Percentiles rank a stretch among this genome's conserved stretches.
Conservation (phyloP, 2,797 vertebrate species). For the Xerus rutilus region DNA sequence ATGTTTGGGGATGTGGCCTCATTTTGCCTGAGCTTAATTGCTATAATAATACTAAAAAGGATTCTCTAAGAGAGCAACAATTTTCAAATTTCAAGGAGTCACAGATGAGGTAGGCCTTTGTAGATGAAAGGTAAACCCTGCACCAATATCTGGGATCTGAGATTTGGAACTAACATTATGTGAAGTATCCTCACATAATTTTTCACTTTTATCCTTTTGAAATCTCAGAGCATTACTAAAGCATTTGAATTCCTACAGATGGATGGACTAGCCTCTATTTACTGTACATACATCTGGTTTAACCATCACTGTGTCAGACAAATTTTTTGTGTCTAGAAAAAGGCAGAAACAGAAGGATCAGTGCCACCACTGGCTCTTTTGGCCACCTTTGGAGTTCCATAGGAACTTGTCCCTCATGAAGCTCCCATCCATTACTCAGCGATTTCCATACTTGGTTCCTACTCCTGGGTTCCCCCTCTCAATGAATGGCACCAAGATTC, state of each 20-base stretch:
- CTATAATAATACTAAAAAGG: conserved; percentile 42
- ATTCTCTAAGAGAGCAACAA: conserved; percentile 41
- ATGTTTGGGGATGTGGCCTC: neutral
- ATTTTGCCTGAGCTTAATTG: conserved; percentile 59
- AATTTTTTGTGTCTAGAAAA: no score
- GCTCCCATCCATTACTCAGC: neutral
- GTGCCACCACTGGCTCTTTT: neutral
- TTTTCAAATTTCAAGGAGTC: conserved; percentile 58
- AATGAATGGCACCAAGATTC: neutral
- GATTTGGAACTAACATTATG: neutral
- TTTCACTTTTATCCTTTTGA: conserved; percentile 65
- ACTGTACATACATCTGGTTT: neutral
- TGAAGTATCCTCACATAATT: conserved; percentile 13
- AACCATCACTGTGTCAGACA: neutral
- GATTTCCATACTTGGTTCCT: conserved; percentile 16
- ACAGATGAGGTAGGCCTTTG: conserved; percentile 46
- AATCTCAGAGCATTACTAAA: conserved; percentile 5
- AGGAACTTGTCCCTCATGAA: neutral
- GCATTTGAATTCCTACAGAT: conserved; percentile 33
- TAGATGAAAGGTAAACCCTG: conserved; percentile 64
- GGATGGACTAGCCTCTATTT: neutral
- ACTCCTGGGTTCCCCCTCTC: neutral
- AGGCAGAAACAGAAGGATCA: neutral
- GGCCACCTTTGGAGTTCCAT: neutral
- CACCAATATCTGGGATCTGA: conserved; percentile 19